Evolutionary conservation across 2,113 vertebrate genomes (phyloP), one percentile per base, ranked within the genome.

Genomic region (Sterna hirundo): DNA sequence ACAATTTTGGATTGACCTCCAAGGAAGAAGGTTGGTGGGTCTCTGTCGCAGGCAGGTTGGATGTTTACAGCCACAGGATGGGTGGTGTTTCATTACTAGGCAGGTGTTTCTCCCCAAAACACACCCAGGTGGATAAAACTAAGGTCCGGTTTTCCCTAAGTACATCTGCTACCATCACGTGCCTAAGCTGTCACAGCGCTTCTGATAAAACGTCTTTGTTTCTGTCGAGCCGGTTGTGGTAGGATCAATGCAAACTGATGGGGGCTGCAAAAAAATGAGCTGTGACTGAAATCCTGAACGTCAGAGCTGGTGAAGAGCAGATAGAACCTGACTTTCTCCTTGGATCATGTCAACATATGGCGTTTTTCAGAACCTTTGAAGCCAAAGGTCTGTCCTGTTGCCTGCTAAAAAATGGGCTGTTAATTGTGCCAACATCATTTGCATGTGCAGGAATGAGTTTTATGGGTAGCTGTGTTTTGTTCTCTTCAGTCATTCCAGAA

Each of bases 321-420:
- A 21, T 1, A 34, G 46, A 52, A 51, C 34, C 49, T 0, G 1
- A 12, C 10, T 74, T 81, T 44, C 44, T 42, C 62, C 34, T 36
- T 34, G 79, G 46, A 19, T 69, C 32, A 0, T 21, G 32, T 38
- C 76, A 57, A 3, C 0, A 1, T 15, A 9, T 0, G 0, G 29
- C 16, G 20, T 23, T 76, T 65, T 54, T 36, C 34, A 57, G 36
- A 81, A 52, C 23, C 51, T 90, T 60, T 58, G 27, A 76, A 52
- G 71, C 60, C 58, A 72, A 77, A 88, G 58, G 34, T 47, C 54
- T 54, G 40, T 71, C 58, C 29, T 2, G 0, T n/a, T 34, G 1
- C 13, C 20, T 1, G 0, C 21, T 62, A 32, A 36, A 61, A 55
- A 54, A 29, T 0, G 2, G 44, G 47, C 12, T 7, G 6, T 32